Conservation (phyloP, 2,113 vertebrate genomes). For the Tringa solitaria region DNA sequence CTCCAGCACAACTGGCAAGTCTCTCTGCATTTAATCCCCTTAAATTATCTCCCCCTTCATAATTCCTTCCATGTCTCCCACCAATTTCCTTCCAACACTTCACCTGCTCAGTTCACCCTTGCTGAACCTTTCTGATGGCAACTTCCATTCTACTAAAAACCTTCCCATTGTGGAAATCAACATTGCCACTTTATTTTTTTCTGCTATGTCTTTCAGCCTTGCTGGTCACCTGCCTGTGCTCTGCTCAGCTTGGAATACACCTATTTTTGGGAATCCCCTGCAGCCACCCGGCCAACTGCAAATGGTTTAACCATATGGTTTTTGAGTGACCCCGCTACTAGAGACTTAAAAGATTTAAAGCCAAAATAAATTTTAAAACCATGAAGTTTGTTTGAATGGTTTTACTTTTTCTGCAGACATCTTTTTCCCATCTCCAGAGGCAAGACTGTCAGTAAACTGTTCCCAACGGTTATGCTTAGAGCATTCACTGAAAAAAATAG, state of each 20-base stretch:
- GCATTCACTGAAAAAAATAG: conserved; percentile 28
- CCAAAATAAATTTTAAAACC: conserved; percentile 33
- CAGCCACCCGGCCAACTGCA: neutral
- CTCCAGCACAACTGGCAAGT: neutral
- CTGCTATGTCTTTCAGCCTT: neutral
- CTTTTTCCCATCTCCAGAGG: conserved; percentile 21
- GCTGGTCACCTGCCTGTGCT: neutral
- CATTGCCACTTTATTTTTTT: neutral
- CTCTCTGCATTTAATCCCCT: neutral
- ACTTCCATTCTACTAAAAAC: neutral
- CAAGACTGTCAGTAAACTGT: conserved; percentile 51
- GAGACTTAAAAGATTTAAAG: neutral
- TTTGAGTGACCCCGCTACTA: neutral
- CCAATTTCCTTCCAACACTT: neutral
- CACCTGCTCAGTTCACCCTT: neutral
- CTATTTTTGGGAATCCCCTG: neutral
- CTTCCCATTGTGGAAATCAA: neutral
- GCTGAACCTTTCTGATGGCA: neutral
- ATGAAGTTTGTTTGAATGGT: conserved; percentile 26
- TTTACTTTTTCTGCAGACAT: conserved; percentile 50
- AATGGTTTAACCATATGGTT: neutral
- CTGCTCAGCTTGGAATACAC: neutral
- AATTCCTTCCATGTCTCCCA: neutral
- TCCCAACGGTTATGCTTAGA: conserved; percentile 42
- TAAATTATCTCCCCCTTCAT: neutral